Conservation (phyloP, 92 coral and sea anemone species). For the Palythoa caribaeorum region DNA sequence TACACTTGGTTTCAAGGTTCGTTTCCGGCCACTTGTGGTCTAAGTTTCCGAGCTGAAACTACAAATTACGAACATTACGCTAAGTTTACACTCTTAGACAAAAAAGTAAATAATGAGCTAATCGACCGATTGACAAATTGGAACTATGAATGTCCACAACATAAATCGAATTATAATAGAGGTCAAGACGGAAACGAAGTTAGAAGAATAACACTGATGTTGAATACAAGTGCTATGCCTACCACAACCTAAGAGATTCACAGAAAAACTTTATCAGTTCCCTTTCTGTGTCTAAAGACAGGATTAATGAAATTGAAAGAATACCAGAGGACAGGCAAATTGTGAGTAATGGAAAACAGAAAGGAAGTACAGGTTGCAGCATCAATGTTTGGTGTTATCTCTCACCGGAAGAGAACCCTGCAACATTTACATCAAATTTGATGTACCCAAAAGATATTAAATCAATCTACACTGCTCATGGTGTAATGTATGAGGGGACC, state of each 20-base stretch:
- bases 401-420: conserved; percentile 10
- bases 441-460: conserved; percentile 14
- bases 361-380: conserved; percentile 15
- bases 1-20: too few species aligned
- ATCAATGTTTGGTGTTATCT: background rate
- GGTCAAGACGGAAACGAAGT: too few species aligned
- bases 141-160: too few species aligned
- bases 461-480: conserved; percentile 10
- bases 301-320: background rate
- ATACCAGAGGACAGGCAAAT: conserved; percentile 2
- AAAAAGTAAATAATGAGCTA: too few species aligned
- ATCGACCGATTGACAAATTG: too few species aligned
- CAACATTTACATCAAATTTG: background rate
- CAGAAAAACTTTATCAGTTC: background rate
- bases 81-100: too few species aligned
- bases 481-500: conserved; percentile 1
- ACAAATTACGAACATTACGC: too few species aligned
- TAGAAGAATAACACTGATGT: too few species aligned
- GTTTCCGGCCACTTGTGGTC: too few species aligned
- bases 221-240: too few species aligned
- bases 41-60: too few species aligned
- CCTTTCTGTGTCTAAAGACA: background rate
- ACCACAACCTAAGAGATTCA: conserved; percentile 24
- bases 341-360: conserved; percentile 12
- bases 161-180: too few species aligned